Base-by-base conservation (phyloP, 2,888 invertebrate species). In the Zygogramma bicolorata region DNA sequence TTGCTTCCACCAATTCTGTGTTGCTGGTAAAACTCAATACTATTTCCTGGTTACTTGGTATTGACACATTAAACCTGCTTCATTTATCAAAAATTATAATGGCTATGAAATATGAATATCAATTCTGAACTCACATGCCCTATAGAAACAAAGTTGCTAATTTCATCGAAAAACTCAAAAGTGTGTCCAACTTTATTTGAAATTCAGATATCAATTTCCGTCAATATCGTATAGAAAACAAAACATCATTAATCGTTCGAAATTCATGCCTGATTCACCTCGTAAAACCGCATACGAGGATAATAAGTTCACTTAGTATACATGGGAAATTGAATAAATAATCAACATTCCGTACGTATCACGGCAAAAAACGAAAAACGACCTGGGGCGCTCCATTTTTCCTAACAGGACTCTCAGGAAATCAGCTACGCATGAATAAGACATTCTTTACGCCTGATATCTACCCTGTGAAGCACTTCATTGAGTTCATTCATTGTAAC, bases 261-360 rank as follows among this genome's bases (percentile, higher is more conserved):
- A 7, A 2, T 15, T 46, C n/a, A 5, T 46, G 2, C 1, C 46
- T 18, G 5, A 42, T 42, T 0, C 42, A 34, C 8, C 1, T 34
- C 13, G 1, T 13, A 34, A 34, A 8, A 34, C 13, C 34, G 10
- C 20, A 18, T 42, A 15, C 20, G n/a, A 10, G 25, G 42, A 25
- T 58, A 68, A 68, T 62, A 34, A 40, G 29, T 67, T 63, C 53
- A 62, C 61, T 71, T 58, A n/a, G 61, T 68, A 68, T 34, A 71
- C 59, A 49, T 34, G 57, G 61, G 27, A 66, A 68, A 73, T 60
- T 73, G 53, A 73, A 73, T 73, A 73, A 73, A 69, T 73, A 69
- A 69, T 66, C 29, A 53, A 27, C 27, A 53, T 53, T 1, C 27
- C n/a, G 6, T n/a, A 13, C 53, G 27, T 53, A 53, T 46, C 53